A percentile compares a stretch with the other conserved stretches of the same genome.
Evolutionary conservation across 1,140 invertebrate genomes (phyloP).

Genomic region (Bombus waltoni): DNA sequence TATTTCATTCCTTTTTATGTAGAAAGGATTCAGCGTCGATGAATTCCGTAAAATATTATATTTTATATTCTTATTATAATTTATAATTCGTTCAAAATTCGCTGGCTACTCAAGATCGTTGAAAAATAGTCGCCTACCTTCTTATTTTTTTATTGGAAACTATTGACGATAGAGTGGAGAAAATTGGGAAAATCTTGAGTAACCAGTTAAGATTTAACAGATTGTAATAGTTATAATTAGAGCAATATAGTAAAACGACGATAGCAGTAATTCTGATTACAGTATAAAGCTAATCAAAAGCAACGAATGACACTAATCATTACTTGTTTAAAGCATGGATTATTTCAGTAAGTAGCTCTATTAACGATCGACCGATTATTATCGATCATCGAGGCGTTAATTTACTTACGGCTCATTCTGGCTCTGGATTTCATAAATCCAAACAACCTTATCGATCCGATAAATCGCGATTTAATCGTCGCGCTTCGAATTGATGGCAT

Average conservation of each 20-base stretch:
- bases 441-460: background rate
- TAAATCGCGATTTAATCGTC: background rate
- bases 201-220: background rate
- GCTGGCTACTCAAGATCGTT: too few species aligned
- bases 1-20: background rate
- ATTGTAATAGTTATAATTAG: background rate
- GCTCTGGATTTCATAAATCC: background rate
- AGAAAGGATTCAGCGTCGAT: background rate
- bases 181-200: background rate
- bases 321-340: slow-evolving; percentile 6
- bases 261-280: background rate
- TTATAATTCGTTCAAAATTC: background rate
- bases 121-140: background rate
- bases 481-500: background rate
- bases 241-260: background rate
- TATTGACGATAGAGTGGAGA: background rate
- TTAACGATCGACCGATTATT: slow-evolving; percentile 1
- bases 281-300: background rate
- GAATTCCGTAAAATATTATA: background rate
- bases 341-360: background rate
- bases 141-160: too few species aligned
- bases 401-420: background rate
- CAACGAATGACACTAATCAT: slow-evolving; percentile 6
- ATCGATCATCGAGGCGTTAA: background rate
- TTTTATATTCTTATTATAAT: background rate